Evolutionary conservation across 2,113 vertebrate species (phyloP), one percentile per base, ranked within the genome.

Genomic region (Hyperopisus bebe): DNA sequence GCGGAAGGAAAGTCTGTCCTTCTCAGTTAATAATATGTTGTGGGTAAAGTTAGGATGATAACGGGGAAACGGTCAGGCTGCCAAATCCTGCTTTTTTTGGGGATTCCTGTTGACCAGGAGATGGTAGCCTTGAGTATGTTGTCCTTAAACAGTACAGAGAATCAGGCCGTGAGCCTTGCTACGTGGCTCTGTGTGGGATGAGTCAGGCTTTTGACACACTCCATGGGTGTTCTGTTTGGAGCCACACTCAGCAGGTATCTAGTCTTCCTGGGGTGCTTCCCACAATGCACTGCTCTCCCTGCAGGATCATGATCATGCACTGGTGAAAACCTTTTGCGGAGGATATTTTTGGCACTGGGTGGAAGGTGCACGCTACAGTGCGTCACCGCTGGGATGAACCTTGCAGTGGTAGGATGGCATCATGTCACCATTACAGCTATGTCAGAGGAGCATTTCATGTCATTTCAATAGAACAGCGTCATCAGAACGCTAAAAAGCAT

Each of bases 151-250:
- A 46, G 19, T 85, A 66, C 9, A 42, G 31, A 31, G 89, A 89
- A 31, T 86, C 31, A 84, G 82, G 11, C 55, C 21, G 15, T 70
- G 39, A 44, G 53, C 84, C 31, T n/a, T 86, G 89, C 46, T 83
- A 44, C 35, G 55, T 50, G 89, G 13, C 50, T 89, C 83, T 70
- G 24, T 47, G 39, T 84, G 83, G 47, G 89, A 47, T 83, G n/a
- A 31, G 82, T 47, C 80, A 47, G 55, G 83, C 82, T 84, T 70
- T 83, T 70, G 89, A 47, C 80, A 89, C 51, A 47, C 70, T 80
- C 46, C 80, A 82, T 89, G 89, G 82, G 89, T 19, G 89, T 66
- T 42, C 55, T 89, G 82, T 89, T 86, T 85, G 85, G 82, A 9
- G 51, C 39, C 46, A 17, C 42, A 55, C 44, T 89, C 42, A 47